Base-by-base conservation (phyloP, 2,888 invertebrate species). In the Acheta domesticus region DNA sequence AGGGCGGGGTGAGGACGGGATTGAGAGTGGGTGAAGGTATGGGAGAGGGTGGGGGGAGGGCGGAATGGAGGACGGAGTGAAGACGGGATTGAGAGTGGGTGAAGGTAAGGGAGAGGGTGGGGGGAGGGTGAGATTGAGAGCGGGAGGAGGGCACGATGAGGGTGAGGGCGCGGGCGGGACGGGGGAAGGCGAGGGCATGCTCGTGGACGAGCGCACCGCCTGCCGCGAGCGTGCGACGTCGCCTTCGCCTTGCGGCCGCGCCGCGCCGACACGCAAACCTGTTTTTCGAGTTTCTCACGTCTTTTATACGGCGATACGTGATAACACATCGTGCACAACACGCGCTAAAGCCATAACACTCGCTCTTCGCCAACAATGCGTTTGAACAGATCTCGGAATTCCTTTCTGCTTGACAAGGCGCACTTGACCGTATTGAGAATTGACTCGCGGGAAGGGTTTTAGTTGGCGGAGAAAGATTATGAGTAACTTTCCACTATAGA, bases 271-370 rank as follows among this genome's bases (percentile, higher is more conserved):
- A 62, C n/a, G 62, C 62, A 62, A 62, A 62, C 62, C 62, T 62
- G 62, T 62, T 62, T 62, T 62, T 62, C 62, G 14, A 19, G 62
- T 62, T 62, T 62, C 62, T 62, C n/a, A 62, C 62, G 8, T 62
- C 62, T 62, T 62, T 62, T 62, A n/a, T 62, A n/a, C 62, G 62
- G 16, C 62, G 62, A 62, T 62, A 62, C n/a, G 14, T 62, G 62
- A 62, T 62, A 62, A 62, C 62, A 62, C 62, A 62, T 62, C 62
- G 62, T 62, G 62, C 62, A 62, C 62, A 62, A 62, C 62, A 62
- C 62, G 62, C 62, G 62, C n/a, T n/a, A 19, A 62, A 62, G 62
- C n/a, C 62, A n/a, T 62, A 62, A 62, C 62, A 62, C 62, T 62
- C n/a, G 62, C 62, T 62, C 62, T 62, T n/a, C 62, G 14, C n/a